phyloP scores from a whole-genome alignment of 2,113 vertebrate genomes.

The Pangasianodon hypophthalmus region DNA sequence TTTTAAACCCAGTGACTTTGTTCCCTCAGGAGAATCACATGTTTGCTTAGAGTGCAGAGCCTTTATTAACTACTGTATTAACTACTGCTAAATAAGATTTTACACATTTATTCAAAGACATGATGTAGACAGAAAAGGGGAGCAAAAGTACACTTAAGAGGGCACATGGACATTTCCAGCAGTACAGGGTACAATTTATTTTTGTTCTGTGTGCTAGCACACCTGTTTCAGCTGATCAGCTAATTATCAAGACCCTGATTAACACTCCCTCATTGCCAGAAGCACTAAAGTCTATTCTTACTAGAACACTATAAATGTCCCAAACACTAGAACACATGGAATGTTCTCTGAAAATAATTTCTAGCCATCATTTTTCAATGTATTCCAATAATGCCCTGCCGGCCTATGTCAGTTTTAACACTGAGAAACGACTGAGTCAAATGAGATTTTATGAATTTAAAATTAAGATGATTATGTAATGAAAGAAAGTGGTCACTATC shows the following conservation, averaged over 20 bases:
- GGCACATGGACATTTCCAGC: background rate
- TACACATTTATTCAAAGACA: background rate
- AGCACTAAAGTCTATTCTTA: background rate
- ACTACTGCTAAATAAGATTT: background rate
- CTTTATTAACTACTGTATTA: slow-evolving; percentile 1
- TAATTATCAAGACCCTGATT: background rate
- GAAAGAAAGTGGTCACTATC: background rate
- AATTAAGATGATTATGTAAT: background rate
- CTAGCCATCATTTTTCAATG: background rate
- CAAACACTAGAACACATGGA: background rate
- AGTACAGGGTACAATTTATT: background rate
- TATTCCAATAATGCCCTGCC: background rate
- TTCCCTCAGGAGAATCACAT: slow-evolving; percentile 8
- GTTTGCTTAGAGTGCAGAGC: background rate
- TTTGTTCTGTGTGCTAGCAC: background rate
- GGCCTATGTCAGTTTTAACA: background rate
- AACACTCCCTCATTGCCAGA: background rate
- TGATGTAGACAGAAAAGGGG: background rate
- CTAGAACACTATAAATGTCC: background rate
- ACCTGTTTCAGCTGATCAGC: background rate
- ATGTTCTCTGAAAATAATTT: background rate
- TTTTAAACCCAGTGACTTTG: slow-evolving; percentile 18
- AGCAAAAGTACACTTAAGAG: background rate
- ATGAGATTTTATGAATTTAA: background rate
- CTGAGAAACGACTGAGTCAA: background rate